Base-by-base conservation (phyloP, 2,888 invertebrate species). In the Microctonus hyperodae region DNA sequence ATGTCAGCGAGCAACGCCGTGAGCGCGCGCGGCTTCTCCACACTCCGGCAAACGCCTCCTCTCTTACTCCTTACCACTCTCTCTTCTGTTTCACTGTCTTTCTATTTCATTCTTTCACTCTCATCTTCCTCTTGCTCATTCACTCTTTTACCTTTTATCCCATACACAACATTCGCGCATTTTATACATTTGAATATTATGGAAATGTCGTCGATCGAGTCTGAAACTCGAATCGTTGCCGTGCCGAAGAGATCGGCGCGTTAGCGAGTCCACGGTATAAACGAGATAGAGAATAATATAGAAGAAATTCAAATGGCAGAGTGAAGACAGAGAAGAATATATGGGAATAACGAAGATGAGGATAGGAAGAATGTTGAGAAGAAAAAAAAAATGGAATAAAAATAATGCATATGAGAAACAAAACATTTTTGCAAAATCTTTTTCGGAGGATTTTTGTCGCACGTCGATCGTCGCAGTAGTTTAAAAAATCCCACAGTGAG, bases 1-100 rank as follows among this genome's bases (percentile, higher is more conserved):
- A 83, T 83, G 83, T 83, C 83, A 83, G 78, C 79, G 76, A 75
- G 77, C 79, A 83, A 83, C 83, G 82, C 83, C 82, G 77, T 71
- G 76, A 67, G 59, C 66, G 55, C 64, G 35, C 56, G 63, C 68
- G 66, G 66, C 65, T 44, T 56, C 64, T 48, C 64, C 31, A 62
- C 66, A 67, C 65, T 67, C 50, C 65, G 66, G 64, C 62, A 58
- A 35, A 55, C 65, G 37, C 61, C 55, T 61, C 50, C 60, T 64
- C 55, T 62, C 53, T 64, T 37, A 35, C 58, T 33, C 50, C 64
- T 28, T 44, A 40, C 56, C 25, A 40, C 20, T 20, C 56, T 11
- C 22, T 28, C 65, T 56, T 65, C 59, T 33, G 55, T 20, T 50
- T 62, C 58, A 25, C 62, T 25, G 7, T 20, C 44, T 44, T 16